Conservation (phyloP, 2,113 vertebrate species). For the Crotophaga sulcirostris region DNA sequence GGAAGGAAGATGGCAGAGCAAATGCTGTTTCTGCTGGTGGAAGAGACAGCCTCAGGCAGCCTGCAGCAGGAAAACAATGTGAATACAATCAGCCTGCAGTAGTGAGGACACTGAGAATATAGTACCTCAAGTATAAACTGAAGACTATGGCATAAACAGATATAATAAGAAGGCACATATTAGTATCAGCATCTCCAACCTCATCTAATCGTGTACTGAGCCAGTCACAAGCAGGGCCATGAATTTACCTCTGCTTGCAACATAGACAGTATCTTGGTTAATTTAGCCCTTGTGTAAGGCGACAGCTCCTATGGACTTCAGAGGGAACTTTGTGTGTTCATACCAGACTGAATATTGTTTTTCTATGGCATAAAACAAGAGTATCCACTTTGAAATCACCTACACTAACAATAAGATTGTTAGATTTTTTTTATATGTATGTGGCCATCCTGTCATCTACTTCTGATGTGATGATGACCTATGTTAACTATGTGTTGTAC, state of each 20-base stretch:
- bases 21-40: not conserved
- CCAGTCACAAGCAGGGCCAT: not conserved
- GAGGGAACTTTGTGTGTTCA: not conserved
- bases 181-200: not conserved
- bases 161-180: not conserved
- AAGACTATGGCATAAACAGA: not conserved
- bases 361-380: not conserved
- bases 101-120: not conserved
- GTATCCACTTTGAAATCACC: not conserved
- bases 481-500: not conserved
- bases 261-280: not conserved
- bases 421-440: not conserved
- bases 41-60: not conserved
- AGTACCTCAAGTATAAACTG: not conserved
- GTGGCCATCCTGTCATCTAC: not conserved
- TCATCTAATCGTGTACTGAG: fast-evolving
- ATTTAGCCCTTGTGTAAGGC: not conserved
- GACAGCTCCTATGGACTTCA: not conserved
- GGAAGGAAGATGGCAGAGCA: not conserved
- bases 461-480: not conserved
- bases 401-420: not conserved
- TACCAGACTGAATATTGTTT: not conserved
- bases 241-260: not conserved
- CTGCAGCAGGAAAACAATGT: fast-evolving
- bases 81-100: not conserved